Evolutionary conservation across 1,140 invertebrate genomes (phyloP).

Genomic region (Calephelis virginiensis): DNA sequence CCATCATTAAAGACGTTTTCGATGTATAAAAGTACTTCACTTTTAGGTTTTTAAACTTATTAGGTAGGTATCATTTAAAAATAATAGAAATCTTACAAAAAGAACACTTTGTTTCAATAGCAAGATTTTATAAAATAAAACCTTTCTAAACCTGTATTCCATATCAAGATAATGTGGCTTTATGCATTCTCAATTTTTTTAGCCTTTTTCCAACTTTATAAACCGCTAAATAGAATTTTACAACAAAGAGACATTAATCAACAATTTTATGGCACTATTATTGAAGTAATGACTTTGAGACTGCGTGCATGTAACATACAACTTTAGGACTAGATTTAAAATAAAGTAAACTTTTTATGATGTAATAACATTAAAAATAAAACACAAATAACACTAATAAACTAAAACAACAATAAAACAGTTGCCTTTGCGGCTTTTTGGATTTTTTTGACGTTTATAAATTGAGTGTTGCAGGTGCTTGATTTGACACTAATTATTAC

Average conservation of each 20-base stretch:
- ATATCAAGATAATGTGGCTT: not conserved
- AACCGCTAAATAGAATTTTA: slow-evolving; percentile 42
- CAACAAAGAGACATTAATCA: slow-evolving; percentile 67
- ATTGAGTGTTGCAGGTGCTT: slow-evolving; percentile 60
- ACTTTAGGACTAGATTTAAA: slow-evolving; percentile 65
- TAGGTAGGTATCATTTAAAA: no score
- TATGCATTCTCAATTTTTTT: not conserved
- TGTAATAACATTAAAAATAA: slow-evolving; percentile 58
- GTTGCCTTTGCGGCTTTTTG: slow-evolving; percentile 63
- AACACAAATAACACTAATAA: slow-evolving; percentile 70
- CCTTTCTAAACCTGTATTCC: slow-evolving; percentile 5
- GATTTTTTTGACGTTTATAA: slow-evolving; percentile 67
- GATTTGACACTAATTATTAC: slow-evolving; percentile 68
- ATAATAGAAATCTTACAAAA: slow-evolving; percentile 1
- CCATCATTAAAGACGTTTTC: slow-evolving; percentile 7
- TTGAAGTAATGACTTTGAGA: slow-evolving; percentile 43
- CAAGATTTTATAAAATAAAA: slow-evolving; percentile 28
- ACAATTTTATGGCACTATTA: slow-evolving; percentile 66
- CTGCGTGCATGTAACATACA: slow-evolving; percentile 41
- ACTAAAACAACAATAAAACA: slow-evolving; percentile 64
- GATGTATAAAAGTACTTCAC: no score
- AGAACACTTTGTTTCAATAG: slow-evolving; percentile 27
- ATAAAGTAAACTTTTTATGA: slow-evolving; percentile 45
- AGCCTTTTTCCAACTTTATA: slow-evolving; percentile 27
- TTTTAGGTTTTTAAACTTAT: no score